Conservation (phyloP, 35 echinoderm and acorn worm species). For the Ptychodera flava region DNA sequence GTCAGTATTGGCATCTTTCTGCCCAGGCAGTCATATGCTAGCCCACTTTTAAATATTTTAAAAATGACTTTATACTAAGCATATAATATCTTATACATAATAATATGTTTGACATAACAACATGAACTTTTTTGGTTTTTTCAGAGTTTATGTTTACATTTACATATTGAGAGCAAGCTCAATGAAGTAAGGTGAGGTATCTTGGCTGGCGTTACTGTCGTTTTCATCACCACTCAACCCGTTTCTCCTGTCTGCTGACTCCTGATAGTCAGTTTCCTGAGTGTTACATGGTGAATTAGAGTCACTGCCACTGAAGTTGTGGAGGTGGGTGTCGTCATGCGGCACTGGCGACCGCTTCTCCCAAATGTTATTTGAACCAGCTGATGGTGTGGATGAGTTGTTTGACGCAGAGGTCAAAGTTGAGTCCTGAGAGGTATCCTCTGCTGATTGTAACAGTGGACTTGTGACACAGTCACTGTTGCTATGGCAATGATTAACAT, state of each 20-base stretch:
- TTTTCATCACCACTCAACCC: not conserved
- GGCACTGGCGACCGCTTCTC: not conserved
- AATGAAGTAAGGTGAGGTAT: not conserved
- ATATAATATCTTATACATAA: conserved; percentile 2
- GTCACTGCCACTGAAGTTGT: not conserved
- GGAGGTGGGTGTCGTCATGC: not conserved
- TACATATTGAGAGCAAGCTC: not conserved
- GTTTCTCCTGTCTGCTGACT: not conserved
- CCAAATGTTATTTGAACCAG: not conserved
- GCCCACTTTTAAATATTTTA: not conserved
- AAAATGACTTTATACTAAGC: not conserved
- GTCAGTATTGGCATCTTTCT: too few relatives aligned
- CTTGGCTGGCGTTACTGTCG: not conserved
- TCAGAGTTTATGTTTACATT: too few relatives aligned
- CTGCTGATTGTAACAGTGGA: not conserved
- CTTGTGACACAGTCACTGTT: not conserved
- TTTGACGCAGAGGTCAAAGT: not conserved
- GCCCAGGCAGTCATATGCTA: not conserved
- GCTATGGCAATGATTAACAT: not conserved
- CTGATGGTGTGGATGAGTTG: not conserved
- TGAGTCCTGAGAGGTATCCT: not conserved
- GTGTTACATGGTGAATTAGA: too few relatives aligned
- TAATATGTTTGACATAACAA: not conserved
- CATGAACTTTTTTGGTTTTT: too few relatives aligned
- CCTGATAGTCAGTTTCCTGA: not conserved